Percentiles rank a stretch among this genome's conserved stretches.
These are phyloP conservation scores for Apamea anceps DNA, from an alignment of 2,888 invertebrate species.

Conservation along the genomic window DNA sequence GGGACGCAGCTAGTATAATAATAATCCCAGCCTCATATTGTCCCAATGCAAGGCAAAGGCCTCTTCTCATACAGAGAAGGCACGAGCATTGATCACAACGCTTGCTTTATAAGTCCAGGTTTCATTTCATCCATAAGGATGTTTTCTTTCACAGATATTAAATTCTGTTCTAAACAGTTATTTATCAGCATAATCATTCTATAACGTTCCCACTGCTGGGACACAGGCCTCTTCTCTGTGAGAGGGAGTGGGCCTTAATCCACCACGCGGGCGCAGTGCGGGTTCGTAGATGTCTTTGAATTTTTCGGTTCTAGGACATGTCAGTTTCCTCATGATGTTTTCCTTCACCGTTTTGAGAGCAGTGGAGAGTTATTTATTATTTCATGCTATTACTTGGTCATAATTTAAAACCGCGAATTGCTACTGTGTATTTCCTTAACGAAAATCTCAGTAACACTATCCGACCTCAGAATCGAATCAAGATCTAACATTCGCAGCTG, in stretches of 20 bases:
- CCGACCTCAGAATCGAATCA: constrained; percentile 33
- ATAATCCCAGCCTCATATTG: neutral
- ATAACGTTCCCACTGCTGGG: too few relatives aligned
- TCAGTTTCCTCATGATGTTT: too few relatives aligned
- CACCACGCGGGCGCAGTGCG: too few relatives aligned
- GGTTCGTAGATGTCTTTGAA: too few relatives aligned
- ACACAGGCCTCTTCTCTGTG: too few relatives aligned
- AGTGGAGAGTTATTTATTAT: neutral
- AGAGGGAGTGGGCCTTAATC: too few relatives aligned
- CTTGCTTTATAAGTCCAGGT: neutral
- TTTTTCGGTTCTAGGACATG: too few relatives aligned
- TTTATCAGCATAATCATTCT: too few relatives aligned
- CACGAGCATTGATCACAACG: neutral
- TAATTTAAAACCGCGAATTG: constrained; percentile 19
- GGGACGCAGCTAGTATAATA: too few relatives aligned
- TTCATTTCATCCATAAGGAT: neutral
- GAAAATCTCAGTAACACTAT: constrained; percentile 4
- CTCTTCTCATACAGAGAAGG: neutral
- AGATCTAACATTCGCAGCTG: constrained; percentile 22
- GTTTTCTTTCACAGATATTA: neutral
- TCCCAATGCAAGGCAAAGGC: neutral
- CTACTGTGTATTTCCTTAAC: constrained; percentile 5
- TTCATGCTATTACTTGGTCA: neutral
- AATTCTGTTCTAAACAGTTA: too few relatives aligned
- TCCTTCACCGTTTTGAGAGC: too few relatives aligned